Base-by-base conservation (phyloP, 2,113 vertebrate species). In the Albula goreensis region DNA sequence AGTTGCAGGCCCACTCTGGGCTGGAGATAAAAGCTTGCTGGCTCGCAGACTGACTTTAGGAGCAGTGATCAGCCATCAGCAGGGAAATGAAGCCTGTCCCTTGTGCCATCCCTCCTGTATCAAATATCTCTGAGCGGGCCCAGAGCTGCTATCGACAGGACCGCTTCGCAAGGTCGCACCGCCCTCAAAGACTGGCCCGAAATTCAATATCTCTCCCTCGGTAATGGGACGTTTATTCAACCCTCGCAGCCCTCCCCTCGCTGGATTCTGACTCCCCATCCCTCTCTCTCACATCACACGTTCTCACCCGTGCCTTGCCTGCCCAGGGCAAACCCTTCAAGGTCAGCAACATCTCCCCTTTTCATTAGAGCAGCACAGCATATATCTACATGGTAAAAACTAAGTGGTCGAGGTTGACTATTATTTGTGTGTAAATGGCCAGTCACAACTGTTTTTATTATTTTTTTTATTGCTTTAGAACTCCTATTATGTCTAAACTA, bases 1-100 rank as follows among this genome's bases (percentile, higher is more conserved):
- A 91, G 88, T 90, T 87, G 86, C 31, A 89, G 88, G 89, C 86
- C 89, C 89, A 89, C 89, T 70, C 51, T 86, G 86, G 89, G 89
- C 90, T 90, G 91, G 90, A 92, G 89, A 92, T 92, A 92, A 93
- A 89, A 89, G 85, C 82, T 88, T 86, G 89, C 91, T 92, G 93
- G 89, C 91, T 92, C 87, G 93, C 93, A 91, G 85, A 86, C 7
- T 50, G 80, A 78, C 74, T 80, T 82, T 70, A 83, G 50, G 83
- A 83, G 83, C 83, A 83, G 86, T 22, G 63, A 74, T 88, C 88
- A 83, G 86, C 81, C 57, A 81, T 87, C 89, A 91, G 89, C 90
- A 90, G 86, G 85, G 60, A 89, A 89, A 92, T 89, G 83, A 63
- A 90, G 86, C 89, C 90, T 83, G 84, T 80, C 88, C 84, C 51